Evolutionary conservation across 2,113 vertebrate genomes (phyloP), one percentile per base, ranked within the genome.

Genomic region (Pelodiscus sinensis): DNA sequence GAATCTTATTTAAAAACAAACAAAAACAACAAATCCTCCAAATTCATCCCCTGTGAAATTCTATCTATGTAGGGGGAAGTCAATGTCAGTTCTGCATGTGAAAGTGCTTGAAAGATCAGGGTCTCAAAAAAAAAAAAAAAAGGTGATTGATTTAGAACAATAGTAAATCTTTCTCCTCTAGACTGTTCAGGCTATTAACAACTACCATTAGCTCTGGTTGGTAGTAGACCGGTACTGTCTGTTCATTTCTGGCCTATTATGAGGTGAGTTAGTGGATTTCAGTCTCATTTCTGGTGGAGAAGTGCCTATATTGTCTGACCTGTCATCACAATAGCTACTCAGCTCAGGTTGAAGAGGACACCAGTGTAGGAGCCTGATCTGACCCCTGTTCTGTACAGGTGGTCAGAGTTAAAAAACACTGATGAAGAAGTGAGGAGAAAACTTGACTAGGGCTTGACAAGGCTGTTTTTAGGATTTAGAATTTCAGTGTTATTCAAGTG

Each of bases 111-210:
- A 65, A 96, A 82, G 55, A 95, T 96, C 87, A 85, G 93, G 78
- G 35, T 92, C 87, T 91, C 65, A 91, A 93, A 91, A 93, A 89
- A 89, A 92, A 80, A 75, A 51, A 93, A 89, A 89, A 92, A 80
- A 75, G 38, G 44, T 25, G 54, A 44, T 0, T 2, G 90, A 62
- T 52, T 35, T 27, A 91, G 82, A 91, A 86, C 5, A 96, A 94
- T 1, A 29, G 82, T 58, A 82, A 84, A 57, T 8, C 68, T 91
- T 54, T 80, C 50, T 82, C 86, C 88, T 52, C 78, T 24, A 68
- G 84, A 0, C 18, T 77, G 78, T 71, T 71, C 65, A 71, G 65
- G n/a, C 16, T 35, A 29, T 15, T 35, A 35, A 86, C 51, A 60
- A 82, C 19, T 44, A 29, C 29, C 1, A 7, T 62, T 62, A 44